Conservation (phyloP, 2,888 invertebrate genomes). For the Sesia bembeciformis region DNA sequence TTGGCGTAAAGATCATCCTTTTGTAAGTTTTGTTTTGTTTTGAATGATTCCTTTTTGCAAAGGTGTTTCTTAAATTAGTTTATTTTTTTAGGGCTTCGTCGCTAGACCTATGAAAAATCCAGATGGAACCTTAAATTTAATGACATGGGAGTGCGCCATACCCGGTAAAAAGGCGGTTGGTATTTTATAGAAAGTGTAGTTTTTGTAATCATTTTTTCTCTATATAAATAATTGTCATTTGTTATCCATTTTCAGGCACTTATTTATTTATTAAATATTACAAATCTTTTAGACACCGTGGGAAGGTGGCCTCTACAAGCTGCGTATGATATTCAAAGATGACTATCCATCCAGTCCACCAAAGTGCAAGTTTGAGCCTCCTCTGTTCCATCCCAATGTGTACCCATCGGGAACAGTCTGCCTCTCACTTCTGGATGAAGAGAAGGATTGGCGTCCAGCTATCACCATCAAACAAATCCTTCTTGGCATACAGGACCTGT, state of each 20-base stretch:
- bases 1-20: slow-evolving; percentile 99
- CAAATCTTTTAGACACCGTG: slow-evolving; percentile 84
- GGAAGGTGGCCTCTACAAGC: slow-evolving; percentile 97
- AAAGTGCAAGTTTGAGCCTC: slow-evolving; percentile 99
- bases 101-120: slow-evolving; percentile 96
- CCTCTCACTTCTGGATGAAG: slow-evolving; percentile 95
- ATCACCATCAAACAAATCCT: slow-evolving; percentile 99
- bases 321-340: slow-evolving; percentile 99
- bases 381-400: slow-evolving; percentile 98
- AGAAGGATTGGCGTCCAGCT: slow-evolving; percentile 99
- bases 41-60: background rate
- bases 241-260: too few species aligned
- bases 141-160: slow-evolving; percentile 99
- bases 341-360: slow-evolving; percentile 99
- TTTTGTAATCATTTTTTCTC: too few species aligned
- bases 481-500: slow-evolving; percentile 96
- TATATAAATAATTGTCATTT: too few species aligned
- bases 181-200: slow-evolving; percentile 17
- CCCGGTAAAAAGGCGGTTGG: slow-evolving; percentile 96
- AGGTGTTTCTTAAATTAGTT: slow-evolving; percentile 11
- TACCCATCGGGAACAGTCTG: slow-evolving; percentile 93
- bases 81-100: slow-evolving; percentile 87
- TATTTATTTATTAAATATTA: too few species aligned
- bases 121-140: slow-evolving; percentile 95
- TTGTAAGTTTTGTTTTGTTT: slow-evolving; percentile 76